Conservation (phyloP, 2,113 vertebrate species). For the Tachysurus fulvidraco region DNA sequence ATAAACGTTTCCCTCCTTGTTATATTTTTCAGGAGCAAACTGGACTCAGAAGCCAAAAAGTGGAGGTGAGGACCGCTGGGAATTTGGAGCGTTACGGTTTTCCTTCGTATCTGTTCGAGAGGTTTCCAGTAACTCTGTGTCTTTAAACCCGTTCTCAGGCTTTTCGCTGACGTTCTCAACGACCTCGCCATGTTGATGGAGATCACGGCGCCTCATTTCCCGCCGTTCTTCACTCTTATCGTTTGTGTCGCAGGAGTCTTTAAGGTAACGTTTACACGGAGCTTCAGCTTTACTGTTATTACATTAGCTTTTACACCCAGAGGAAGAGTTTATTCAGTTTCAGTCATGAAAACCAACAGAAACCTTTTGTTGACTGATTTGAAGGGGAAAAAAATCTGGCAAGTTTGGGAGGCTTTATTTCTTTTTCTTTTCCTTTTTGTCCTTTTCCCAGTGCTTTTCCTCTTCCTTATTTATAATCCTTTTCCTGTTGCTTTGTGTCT, state of each 20-base stretch:
- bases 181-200: conserved; percentile 87
- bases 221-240: conserved; percentile 77
- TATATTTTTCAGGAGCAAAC: conserved; percentile 75
- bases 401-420: no score
- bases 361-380: no score
- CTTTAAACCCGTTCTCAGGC: conserved; percentile 64
- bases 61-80: conserved; percentile 76
- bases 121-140: background rate
- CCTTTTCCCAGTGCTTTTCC: no score
- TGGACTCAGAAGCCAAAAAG: conserved; percentile 89
- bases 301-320: background rate
- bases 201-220: conserved; percentile 80
- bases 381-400: no score
- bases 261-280: conserved; percentile 75
- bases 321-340: background rate
- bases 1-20: background rate
- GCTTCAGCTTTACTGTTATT: no score
- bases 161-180: conserved; percentile 87
- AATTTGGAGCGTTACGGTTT: no score
- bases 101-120: background rate
- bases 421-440: no score
- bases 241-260: conserved; percentile 82
- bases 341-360: background rate
- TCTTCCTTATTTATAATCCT: no score
- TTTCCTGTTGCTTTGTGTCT: no score